Evolutionary conservation across 2,888 invertebrate species (phyloP), one percentile per base, ranked within the genome.

Genomic region (Caenorhabditis zanzibari): DNA sequence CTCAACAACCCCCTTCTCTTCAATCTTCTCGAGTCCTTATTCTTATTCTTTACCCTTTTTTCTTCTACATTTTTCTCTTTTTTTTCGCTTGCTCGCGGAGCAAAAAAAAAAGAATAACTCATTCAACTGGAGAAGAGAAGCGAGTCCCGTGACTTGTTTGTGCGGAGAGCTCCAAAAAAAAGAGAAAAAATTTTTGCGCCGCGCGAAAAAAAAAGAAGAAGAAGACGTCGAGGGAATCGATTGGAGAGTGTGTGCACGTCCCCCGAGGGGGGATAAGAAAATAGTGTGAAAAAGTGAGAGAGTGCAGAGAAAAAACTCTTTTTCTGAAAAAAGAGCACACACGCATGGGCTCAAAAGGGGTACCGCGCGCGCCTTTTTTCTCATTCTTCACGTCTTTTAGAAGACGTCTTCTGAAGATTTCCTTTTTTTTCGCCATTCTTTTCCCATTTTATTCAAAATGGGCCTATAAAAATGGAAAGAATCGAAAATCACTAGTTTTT

Each of bases 171-270:
- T 12, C 38, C 32, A 4, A 7, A 32, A 32, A 32, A 32, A 32
- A 32, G 7, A 7, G 38, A 38, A 12, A 38, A 38, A 10, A 10
- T 38, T 38, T 47, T n/a, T 19, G 47, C 47, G 19, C 19, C 47
- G 47, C 47, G 19, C 4, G 19, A 47, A 47, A 47, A 47, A 4
- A n/a, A 19, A 0, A 47, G 47, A 47, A 47, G 47, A 47, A 47
- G 47, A 47, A 47, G 47, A 47, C 47, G 47, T 47, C 47, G 47
- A n/a, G 19, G 47, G 47, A 47, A 47, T 47, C 47, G 47, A 47
- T 47, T 47, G 32, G 32, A 4, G 5, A 32, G 32, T 38, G 38
- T 12, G 38, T 12, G 38, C 10, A 2, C 4, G 9, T n/a, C 19
- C 19, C 47, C 47, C 47, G 5, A n/a, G 47, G 19, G 47, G 19